Evolutionary conservation across 1,140 invertebrate genomes (phyloP), one percentile per base, ranked within the genome.

Genomic region (Drosophila bipectinata): DNA sequence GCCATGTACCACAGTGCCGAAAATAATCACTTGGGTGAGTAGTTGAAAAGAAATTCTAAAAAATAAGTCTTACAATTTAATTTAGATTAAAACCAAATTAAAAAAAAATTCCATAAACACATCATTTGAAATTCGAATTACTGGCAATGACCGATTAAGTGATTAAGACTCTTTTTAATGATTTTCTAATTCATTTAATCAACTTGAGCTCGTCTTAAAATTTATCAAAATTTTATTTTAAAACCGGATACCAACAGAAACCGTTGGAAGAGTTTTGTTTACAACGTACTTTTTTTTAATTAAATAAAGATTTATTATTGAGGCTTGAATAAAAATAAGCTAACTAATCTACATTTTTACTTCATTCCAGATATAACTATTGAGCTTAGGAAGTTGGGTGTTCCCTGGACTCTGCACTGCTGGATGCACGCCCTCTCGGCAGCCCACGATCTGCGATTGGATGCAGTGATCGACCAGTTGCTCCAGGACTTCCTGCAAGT

Each of bases 1-100:
- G 97, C 97, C 3, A 97, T 98, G 96, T 98, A 98, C 91, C 97
- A 97, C 85, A 96, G 96, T 75, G 96, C 96, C 1, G 97, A 98
- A 91, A 97, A 96, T 87, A 97, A 97, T 88, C 96, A 97, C 92
- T 93, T 98, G 76, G 96, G 96, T 96, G 81, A 89, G 91, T 76
- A n/a, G 9, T 28, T 28, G 52, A 3, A 0, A 9, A 10, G 9
- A 4, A 18, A 1, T 14, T 37, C 34, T 10, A 10, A 18, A 10
- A 44, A 44, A 12, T 44, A 15, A 15, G 6, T 28, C 6, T 28
- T 15, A 44, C n/a, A 47, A 10, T 21, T 47, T 12, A 7, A 47
- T 3, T 18, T 2, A 21, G 51, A 18, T 34, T 18, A 14, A 15
- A 51, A 7, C 5, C 7, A 9, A 30, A 18, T 34, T 18, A 10